Evolutionary conservation across 2,888 invertebrate species (phyloP), one percentile per base, ranked within the genome.

Genomic region (Cheilosia vernalis): DNA sequence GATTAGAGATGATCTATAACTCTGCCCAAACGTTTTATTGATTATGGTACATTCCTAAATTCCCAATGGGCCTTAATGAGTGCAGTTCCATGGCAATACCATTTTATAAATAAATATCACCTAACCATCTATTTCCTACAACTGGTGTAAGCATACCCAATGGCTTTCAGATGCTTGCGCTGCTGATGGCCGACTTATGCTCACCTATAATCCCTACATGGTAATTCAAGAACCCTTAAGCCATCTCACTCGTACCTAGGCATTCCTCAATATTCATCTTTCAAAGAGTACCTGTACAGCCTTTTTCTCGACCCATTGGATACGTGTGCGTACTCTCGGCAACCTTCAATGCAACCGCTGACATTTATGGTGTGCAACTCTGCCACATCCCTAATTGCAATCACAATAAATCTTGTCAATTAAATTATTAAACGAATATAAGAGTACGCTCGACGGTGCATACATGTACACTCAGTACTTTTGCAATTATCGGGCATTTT

Each of bases 391-490:
- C 90, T 91, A 91, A 91, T 92, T 91, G 92, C 91, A 89, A 89
- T 89, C 88, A 90, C 91, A 89, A 91, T 91, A 91, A 91, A 91
- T 91, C 92, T 92, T 91, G 91, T 90, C 91, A 92, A 91, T 91
- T 91, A 91, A 91, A 91, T 91, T 91, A 91, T 91, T 91, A 91
- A 86, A 73, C 66, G 66, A 80, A 85, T 80, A 55, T 55, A 37
- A 72, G 60, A 66, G 66, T 40, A 42, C 51, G 30, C 53, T n/a
- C 67, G 53, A 13, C 42, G 33, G 49, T 53, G 27, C 42, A 73
- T 56, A 44, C 27, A 60, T 24, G 21, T 24, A 72, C 58, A 30
- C 15, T 1, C 44, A 64, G 61, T 73, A 64, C 64, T 90, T 88
- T 88, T 70, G 81, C 89, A 91, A 90, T 90, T 90, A 90, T 90